These are phyloP conservation scores for Ammodytes dubius DNA, from an alignment of 2,113 vertebrate species.

Conservation along the genomic window DNA sequence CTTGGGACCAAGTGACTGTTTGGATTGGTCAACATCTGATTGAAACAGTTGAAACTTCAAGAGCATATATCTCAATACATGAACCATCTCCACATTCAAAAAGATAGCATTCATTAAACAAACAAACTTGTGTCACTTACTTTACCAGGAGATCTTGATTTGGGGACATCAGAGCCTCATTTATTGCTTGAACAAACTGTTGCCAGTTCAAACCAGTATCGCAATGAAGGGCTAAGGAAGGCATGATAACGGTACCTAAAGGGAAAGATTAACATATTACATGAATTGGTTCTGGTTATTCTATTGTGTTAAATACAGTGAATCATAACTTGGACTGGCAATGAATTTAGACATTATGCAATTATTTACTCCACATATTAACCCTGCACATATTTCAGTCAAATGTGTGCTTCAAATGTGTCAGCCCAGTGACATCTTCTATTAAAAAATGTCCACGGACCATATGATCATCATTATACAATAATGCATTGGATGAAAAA, in stretches of 20 bases:
- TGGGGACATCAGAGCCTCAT: slow-evolving; percentile 45
- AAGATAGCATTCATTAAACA: neutral
- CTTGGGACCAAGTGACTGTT: neutral
- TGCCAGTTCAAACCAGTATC: slow-evolving; percentile 64
- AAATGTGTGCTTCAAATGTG: neutral
- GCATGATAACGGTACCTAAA: slow-evolving; percentile 58
- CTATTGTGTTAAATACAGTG: neutral
- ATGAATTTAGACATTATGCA: neutral
- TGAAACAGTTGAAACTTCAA: neutral
- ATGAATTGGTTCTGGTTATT: neutral
- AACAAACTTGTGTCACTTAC: slow-evolving; percentile 52
- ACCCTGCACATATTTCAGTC: neutral
- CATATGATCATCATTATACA: neutral
- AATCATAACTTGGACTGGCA: neutral
- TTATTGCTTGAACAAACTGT: slow-evolving; percentile 50
- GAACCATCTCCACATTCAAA: neutral
- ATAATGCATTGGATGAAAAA: neutral
- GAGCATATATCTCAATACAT: neutral
- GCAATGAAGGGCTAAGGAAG: slow-evolving; percentile 41
- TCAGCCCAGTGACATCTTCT: neutral
- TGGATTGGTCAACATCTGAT: neutral
- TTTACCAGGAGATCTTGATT: slow-evolving; percentile 52
- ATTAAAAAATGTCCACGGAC: neutral
- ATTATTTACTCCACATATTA: neutral
- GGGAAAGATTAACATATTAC: neutral